Base-by-base conservation (phyloP, 2,797 vertebrate species). In the Gymnothorax javanicus region DNA sequence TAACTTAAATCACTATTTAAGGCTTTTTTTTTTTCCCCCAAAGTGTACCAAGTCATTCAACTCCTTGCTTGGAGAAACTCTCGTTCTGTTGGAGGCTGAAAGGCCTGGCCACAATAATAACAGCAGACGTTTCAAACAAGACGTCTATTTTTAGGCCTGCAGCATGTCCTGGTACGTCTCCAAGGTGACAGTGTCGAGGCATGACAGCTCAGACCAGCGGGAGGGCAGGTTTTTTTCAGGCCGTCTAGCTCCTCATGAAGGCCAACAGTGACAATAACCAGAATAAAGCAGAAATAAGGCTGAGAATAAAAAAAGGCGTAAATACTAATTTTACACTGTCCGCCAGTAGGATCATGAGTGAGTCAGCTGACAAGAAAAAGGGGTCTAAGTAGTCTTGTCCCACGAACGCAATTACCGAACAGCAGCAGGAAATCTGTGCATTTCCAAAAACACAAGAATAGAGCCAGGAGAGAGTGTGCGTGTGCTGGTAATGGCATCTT, bases 161-260 rank as follows among this genome's bases (percentile, higher is more conserved):
- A 50, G 77, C 77, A 33, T 56, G 50, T 8, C n/a, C 50, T 56
- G 7, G 25, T n/a, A n/a, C n/a, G 20, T 81, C 52, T 81, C 77
- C 77, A 81, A 81, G 52, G 77, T 81, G 77, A 56, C 50, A 56
- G 52, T 81, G 73, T 77, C 13, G 43, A 77, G 33, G 77, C 77
- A 23, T 56, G 77, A 56, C 77, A n/a, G 52, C 50, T 54, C 52
- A 9, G 15, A 54, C 77, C 13, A 54, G 52, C 7, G 3, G 20
- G 77, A 7, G 77, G 77, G 23, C 77, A 81, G 50, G 8, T n/a
- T 20, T 56, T 50, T n/a, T 54, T n/a, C 17, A 81, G 77, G 23
- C 71, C 12, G 33, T 75, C 33, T 33, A 27, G 27, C 69, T 75
- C 71, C 33, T 13, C 27, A 75, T 2, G 33, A 33, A 43, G 50